Base-by-base conservation (phyloP, 2,888 invertebrate species). In the Opisthograptis luteolata region DNA sequence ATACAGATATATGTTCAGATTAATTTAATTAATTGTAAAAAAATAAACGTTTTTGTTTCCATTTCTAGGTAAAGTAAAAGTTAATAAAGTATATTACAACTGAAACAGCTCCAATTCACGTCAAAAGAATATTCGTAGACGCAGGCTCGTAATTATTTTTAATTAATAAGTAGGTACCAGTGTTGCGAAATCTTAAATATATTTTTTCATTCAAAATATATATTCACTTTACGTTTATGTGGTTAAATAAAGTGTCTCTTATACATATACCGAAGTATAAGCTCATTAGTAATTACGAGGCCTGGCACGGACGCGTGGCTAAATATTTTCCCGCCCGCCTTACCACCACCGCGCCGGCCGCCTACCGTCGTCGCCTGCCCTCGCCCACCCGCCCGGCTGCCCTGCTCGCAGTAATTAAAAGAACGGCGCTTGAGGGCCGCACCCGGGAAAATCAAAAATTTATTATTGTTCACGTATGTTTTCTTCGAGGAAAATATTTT, bases 241-340 rank as follows among this genome's bases (percentile, higher is more conserved):
- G 42, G 48, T 56, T 59, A 52, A 44, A 48, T 35, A 48, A 51
- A 64, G 59, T 71, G 59, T 65, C 62, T 60, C 55, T 56, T 66
- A 66, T 66, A 70, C 56, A 64, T 64, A 58, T 66, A 62, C 65
- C 67, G 72, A 70, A 70, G 68, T 73, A 78, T 75, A 82, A 81
- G 80, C 84, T 88, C 87, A 89, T 88, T 87, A 88, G 87, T 87
- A 86, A 89, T 87, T 86, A 85, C 67, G 71, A 77, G 73, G 76
- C 77, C 79, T 85, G 86, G 70, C 60, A 69, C 74, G 79, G 86
- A 84, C 85, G 81, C 76, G 80, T 73, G 72, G 80, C 83, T 81
- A 84, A 87, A 87, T 87, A 87, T 87, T 87, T 84, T 83, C 86
- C 66, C 74, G 62, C 71, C 68, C 66, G 60, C 62, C 62, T 66